Base-by-base conservation (phyloP, 2,113 vertebrate genomes). In the Pao palembangensis region DNA sequence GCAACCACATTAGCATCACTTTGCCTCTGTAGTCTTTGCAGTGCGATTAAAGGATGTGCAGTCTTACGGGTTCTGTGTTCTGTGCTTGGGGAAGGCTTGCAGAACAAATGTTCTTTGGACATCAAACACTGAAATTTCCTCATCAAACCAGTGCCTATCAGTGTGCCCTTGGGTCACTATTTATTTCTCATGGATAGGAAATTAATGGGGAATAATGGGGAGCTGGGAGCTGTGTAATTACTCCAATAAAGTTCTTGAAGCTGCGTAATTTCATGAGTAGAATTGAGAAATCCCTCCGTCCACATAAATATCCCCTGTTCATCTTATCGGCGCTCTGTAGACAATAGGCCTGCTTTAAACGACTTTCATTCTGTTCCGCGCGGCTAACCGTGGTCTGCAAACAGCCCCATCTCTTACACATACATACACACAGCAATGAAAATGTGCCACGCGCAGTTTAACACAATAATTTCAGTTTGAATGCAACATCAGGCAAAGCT, bases 161-260 rank as follows among this genome's bases (percentile, higher is more conserved):
- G 64, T 28, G 17, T 54, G 59, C 59, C 75, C 71, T 74, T 25
- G 23, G 68, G 66, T 64, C 57, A 42, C 76, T 67, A 76, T 82
- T 82, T 52, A 76, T 84, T 79, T 88, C 65, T 58, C 41, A 8
- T n/a, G 31, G 62, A 75, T 67, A 14, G n/a, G 3, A 56, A 71
- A 71, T 75, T 81, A 86, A 84, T 76, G 28, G 69, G 51, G 59
- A 60, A 42, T 42, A 61, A 83, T 69, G 57, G 62, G 56, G 55
- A 71, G 66, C 76, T 81, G 52, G 13, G 51, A 64, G 66, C 46
- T 79, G 64, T 79, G 76, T 88, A 83, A 88, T 87, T 80, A 80
- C 73, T 80, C 70, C 75, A 80, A 88, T 88, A 71, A 80, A 77
- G 44, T 71, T 73, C 66, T 85, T 80, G 82, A 86, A 86, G 84